A percentile compares a stretch with the other conserved stretches of the same genome.
Evolutionary conservation across 2,113 vertebrate species (phyloP).

Genomic region (Scomber japonicus): DNA sequence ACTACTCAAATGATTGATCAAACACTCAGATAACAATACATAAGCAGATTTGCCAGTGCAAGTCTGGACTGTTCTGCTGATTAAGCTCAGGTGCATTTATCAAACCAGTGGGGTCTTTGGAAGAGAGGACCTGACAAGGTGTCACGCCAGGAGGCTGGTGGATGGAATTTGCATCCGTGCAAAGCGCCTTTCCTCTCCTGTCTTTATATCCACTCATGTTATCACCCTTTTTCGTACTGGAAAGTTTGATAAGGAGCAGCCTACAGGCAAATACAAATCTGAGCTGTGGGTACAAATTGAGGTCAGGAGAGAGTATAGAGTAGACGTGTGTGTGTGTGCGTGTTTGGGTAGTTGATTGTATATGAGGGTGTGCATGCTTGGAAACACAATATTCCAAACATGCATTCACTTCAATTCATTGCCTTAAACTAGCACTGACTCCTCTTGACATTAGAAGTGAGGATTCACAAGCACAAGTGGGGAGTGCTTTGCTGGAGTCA

Average conservation of each 20-base stretch:
- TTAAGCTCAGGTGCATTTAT: background rate
- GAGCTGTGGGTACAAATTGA: constrained; percentile 49
- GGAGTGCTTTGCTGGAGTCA: constrained; percentile 76
- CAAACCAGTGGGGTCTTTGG: background rate
- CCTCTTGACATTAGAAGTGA: constrained; percentile 60
- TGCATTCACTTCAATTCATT: background rate
- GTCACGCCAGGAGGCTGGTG: constrained; percentile 25
- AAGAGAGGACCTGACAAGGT: constrained; percentile 24
- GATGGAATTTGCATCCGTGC: constrained; percentile 41
- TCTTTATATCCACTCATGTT: constrained; percentile 44
- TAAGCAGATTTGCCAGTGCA: background rate
- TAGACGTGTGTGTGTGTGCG: background rate
- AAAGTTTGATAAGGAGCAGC: constrained; percentile 52
- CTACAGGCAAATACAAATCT: constrained; percentile 50
- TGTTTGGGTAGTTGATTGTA: background rate
- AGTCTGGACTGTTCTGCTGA: background rate
- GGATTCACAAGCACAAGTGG: constrained; percentile 51
- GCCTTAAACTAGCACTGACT: constrained; percentile 16
- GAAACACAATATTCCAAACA: constrained; percentile 5
- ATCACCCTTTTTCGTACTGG: constrained; percentile 29
- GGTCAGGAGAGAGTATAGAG: constrained; percentile 37
- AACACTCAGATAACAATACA: no score
- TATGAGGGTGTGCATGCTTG: constrained; percentile 18
- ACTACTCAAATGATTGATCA: no score
- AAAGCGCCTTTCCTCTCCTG: constrained; percentile 30